Conservation (phyloP, 2,797 vertebrate genomes). For the Sebastes trivittatus region DNA sequence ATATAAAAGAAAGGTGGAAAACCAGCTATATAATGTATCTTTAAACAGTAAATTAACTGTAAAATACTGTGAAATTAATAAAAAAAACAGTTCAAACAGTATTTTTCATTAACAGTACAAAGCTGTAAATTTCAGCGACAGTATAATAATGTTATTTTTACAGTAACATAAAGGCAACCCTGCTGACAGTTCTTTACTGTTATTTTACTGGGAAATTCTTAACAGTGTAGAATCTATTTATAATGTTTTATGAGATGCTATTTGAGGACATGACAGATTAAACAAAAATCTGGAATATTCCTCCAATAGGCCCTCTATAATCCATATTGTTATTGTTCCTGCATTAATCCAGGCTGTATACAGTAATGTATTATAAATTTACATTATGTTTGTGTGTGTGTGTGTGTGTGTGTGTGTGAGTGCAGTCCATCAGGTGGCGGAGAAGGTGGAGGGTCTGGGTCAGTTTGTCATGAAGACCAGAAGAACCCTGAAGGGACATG, state of each 20-base stretch:
- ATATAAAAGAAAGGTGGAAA: too few species aligned
- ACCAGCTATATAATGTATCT: too few species aligned
- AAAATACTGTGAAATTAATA: too few species aligned
- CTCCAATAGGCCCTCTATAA: constrained; percentile 40
- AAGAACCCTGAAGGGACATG: constrained; percentile 96
- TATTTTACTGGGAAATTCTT: too few species aligned
- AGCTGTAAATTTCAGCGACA: too few species aligned
- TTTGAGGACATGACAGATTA: constrained; percentile 17
- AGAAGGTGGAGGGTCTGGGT: constrained; percentile 93
- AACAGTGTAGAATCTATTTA: background rate
- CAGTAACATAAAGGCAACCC: too few species aligned
- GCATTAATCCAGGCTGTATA: constrained; percentile 12
- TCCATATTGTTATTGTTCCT: constrained; percentile 8
- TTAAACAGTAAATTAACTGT: too few species aligned
- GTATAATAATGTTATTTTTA: too few species aligned
- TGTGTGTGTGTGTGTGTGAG: background rate
- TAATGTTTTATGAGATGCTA: background rate
- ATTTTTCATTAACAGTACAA: too few species aligned
- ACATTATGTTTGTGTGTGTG: background rate
- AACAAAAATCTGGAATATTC: constrained; percentile 3
- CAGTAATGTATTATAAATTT: background rate
- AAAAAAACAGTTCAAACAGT: too few species aligned
- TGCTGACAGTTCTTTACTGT: too few species aligned
- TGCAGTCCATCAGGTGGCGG: constrained; percentile 90
- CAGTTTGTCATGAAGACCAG: constrained; percentile 99